Conservation (phyloP, 1,140 invertebrate species). For the Homarus americanus region DNA sequence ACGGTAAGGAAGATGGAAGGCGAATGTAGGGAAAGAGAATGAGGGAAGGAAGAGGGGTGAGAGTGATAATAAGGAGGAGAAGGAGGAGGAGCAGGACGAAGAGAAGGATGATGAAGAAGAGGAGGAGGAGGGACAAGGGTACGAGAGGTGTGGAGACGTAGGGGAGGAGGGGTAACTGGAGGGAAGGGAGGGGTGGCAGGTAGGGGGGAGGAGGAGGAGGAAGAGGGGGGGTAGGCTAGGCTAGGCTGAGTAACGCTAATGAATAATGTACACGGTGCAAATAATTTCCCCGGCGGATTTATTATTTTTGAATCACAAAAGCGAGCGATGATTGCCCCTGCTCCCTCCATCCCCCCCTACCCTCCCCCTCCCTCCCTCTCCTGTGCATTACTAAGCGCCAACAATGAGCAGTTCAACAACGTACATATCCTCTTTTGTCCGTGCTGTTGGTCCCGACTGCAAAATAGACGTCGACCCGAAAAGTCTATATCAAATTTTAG, state of each 20-base stretch:
- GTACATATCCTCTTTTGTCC: constrained; percentile 18
- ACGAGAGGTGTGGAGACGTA: no score
- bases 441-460: constrained; percentile 7
- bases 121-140: no score
- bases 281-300: constrained; percentile 20
- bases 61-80: no score
- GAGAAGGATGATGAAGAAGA: no score
- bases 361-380: neutral
- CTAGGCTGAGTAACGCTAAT: neutral
- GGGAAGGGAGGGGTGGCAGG: no score
- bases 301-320: constrained; percentile 40
- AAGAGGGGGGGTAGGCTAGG: neutral
- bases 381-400: neutral
- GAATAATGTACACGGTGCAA: constrained; percentile 13
- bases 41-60: no score
- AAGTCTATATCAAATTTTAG: constrained; percentile 17
- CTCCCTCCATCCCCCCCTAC: neutral
- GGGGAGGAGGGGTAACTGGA: no score
- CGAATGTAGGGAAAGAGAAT: no score
- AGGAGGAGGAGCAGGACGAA: no score
- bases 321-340: neutral
- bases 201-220: neutral
- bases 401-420: constrained; percentile 25
- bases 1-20: no score
- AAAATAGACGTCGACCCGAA: constrained; percentile 6